phyloP scores from a whole-genome alignment of 2,797 vertebrate genomes.

The Atherinosoma microstoma region DNA sequence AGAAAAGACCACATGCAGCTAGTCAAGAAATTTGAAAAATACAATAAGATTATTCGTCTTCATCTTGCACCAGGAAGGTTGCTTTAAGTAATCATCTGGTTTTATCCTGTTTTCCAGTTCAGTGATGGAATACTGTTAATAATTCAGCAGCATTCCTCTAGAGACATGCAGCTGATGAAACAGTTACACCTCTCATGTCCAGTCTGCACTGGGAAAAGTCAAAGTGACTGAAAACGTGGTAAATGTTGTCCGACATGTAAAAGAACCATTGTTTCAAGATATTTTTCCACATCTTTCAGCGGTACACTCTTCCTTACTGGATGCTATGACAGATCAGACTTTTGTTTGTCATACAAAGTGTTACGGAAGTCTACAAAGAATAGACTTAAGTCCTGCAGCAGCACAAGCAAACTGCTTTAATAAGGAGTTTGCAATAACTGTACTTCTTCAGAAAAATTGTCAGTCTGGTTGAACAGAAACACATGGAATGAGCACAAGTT shows the following conservation, averaged over 20 bases:
- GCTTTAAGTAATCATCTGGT: not conserved
- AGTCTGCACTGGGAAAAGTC: not conserved
- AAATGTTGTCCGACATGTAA: not conserved
- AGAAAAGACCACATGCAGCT: too few relatives aligned
- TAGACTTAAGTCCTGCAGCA: not conserved
- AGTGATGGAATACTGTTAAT: constrained; percentile 23
- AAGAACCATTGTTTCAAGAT: not conserved
- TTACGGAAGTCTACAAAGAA: not conserved
- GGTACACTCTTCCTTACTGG: too few relatives aligned
- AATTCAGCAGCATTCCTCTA: constrained; percentile 27
- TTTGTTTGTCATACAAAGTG: not conserved
- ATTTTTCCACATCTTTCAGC: not conserved
- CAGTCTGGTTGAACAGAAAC: not conserved
- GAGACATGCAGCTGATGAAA: constrained; percentile 19
- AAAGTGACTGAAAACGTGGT: not conserved
- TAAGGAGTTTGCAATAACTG: not conserved
- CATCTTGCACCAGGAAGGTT: too few relatives aligned
- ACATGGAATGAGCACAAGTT: too few relatives aligned
- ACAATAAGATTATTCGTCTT: too few relatives aligned
- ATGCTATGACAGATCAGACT: not conserved
- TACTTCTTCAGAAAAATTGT: not conserved
- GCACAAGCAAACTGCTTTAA: not conserved
- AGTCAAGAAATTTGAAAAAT: too few relatives aligned
- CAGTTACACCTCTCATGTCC: constrained; percentile 2
- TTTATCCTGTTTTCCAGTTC: constrained; percentile 30